Base-by-base conservation (phyloP, 2,113 vertebrate genomes). In the Myrmophylax atrothorax region DNA sequence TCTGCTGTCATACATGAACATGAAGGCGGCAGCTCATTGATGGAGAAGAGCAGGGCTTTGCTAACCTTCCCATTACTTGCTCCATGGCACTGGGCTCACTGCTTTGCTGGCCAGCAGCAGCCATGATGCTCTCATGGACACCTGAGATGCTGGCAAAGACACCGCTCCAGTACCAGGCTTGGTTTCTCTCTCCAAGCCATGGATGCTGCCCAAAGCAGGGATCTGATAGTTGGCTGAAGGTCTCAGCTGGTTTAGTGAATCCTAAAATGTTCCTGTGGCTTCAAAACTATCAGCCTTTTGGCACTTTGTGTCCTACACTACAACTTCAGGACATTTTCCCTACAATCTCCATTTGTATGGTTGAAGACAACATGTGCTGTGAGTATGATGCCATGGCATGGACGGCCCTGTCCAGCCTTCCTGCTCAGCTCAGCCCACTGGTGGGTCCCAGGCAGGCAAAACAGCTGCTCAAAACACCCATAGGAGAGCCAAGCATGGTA, bases 321-420 rank as follows among this genome's bases (percentile, higher is more conserved):
- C 38, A 84, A 13, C 29, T 40, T 37, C 20, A 59, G 64, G 47
- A 42, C 0, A 6, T 7, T 25, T 70, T 70, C 49, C 49, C 42
- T 37, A 28, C 46, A 26, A 23, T 17, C 14, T 87, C 66, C 28
- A 37, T 69, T 10, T 11, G 58, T 7, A 29, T 7, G 26, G 31
- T 1, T 5, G 1, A 86, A 77, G 37, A 49, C 28, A 37, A 24
- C 0, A 0, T 18, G 11, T 2, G 8, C 76, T 38, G 18, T 25
- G 49, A 60, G 15, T 8, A 29, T 3, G 42, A 40, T 11, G 22
- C 25, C 0, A 2, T 1, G 52, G 67, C 24, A 9, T 60, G 35
- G 12, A 35, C 9, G 38, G 6, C 28, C 55, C n/a, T 44, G n/a
- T 15, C 58, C 70, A 90, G 53, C 14, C 44, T 35, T 4, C 52